A percentile compares a stretch with the other conserved stretches of the same genome.
These are phyloP conservation scores for Crocuta crocuta DNA, from an alignment of 2,113 vertebrate genomes.

Conservation along the genomic window DNA sequence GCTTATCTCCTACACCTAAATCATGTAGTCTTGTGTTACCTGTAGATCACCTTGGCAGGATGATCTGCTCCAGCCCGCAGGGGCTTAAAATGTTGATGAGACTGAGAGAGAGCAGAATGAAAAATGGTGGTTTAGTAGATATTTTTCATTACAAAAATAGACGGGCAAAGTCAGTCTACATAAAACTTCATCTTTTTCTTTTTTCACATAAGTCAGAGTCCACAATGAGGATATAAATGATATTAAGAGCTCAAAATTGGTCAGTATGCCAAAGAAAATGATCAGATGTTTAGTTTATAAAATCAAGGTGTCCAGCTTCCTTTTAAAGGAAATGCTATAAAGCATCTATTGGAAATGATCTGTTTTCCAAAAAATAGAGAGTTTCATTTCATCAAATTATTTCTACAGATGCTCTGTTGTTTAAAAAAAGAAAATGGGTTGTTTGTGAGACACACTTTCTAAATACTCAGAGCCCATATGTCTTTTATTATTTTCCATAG, in stretches of 20 bases:
- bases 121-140: slow-evolving; percentile 49
- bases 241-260: slow-evolving; percentile 55
- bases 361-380: neutral
- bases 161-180: neutral
- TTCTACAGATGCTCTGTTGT: slow-evolving; percentile 49
- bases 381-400: slow-evolving; percentile 57
- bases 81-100: slow-evolving; percentile 20
- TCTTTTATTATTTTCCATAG: neutral
- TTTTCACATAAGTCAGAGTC: neutral
- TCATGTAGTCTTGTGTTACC: slow-evolving; percentile 57
- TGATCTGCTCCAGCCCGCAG: slow-evolving; percentile 64
- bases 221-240: slow-evolving; percentile 7
- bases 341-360: neutral
- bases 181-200: neutral
- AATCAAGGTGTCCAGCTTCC: slow-evolving; percentile 23
- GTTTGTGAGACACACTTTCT: slow-evolving; percentile 23
- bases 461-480: neutral
- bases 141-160: slow-evolving; percentile 70
- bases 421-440: slow-evolving; percentile 36
- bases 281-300: slow-evolving; percentile 1
- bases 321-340: slow-evolving; percentile 40
- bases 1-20: slow-evolving; percentile 66
- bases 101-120: slow-evolving; percentile 26
- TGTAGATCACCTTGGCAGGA: slow-evolving; percentile 73
- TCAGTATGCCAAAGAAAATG: slow-evolving; percentile 22